Evolutionary conservation across 2,888 invertebrate species (phyloP), one percentile per base, ranked within the genome.

Genomic region (Ornithoptera alexandrae): DNA sequence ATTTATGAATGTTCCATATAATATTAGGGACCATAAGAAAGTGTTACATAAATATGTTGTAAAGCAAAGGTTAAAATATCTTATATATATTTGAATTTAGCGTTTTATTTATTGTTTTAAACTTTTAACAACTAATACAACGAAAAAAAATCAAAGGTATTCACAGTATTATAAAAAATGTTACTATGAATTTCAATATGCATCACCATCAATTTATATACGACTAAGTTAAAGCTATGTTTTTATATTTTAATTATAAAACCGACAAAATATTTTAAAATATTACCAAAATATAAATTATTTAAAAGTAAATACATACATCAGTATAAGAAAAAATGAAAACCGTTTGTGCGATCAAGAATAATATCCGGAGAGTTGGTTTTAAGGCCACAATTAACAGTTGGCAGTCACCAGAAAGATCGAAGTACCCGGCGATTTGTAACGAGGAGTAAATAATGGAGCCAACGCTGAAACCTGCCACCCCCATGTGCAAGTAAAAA

Each of bases 371-470:
- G 18, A 94, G 86, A 0, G 93, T 89, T 1, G 95, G 95, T 65
- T 95, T 94, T 57, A 95, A 81, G n/a, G 94, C 95, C 22, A 94
- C 92, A 70, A 95, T 88, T 57, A 94, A 85, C 74, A 94, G 87
- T 77, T 93, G 93, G 78, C 95, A 95, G 77, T 93, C 93, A 0
- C 94, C 93, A 53, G 94, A 92, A 67, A 94, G 88, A 80, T 96
- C 95, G 80, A 95, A 95, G 82, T 94, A 95, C 68, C 94, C 94
- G n/a, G 94, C 95, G 75, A 96, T 94, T 79, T 94, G 94, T 61
- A 96, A 90, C 62, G 95, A 95, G n/a, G 95, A 95, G 87, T 95
- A 95, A 73, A 96, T 95, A 88, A 95, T 94, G 73, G 95, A 94
- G 15, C 95, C 95, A 65, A 95, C 94, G 36, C 95, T 95, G 80